Percentiles rank a stretch among this genome's conserved stretches.
These are phyloP conservation scores for Centropus bengalensis DNA, from an alignment of 2,113 vertebrate genomes.

Conservation along the genomic window DNA sequence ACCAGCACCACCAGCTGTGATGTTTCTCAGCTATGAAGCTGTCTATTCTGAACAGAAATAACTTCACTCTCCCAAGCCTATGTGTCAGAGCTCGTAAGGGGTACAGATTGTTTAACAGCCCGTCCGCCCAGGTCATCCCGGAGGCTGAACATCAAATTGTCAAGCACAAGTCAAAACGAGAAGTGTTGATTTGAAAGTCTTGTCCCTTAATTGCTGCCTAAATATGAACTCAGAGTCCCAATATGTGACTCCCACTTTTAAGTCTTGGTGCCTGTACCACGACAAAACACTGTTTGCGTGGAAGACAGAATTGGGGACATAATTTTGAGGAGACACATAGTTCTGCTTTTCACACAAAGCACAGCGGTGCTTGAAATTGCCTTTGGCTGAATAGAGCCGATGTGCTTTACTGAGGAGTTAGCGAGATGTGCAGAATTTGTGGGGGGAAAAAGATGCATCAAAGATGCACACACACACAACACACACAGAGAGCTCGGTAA, in stretches of 20 bases:
- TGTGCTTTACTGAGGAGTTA: neutral
- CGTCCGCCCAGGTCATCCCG: neutral
- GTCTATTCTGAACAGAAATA: neutral
- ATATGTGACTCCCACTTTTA: neutral
- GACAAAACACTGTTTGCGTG: neutral
- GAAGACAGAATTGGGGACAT: neutral
- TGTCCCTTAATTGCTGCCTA: constrained; percentile 5
- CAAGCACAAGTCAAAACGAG: constrained; percentile 19
- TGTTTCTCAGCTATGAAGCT: constrained; percentile 16
- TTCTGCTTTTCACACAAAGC: constrained; percentile 3
- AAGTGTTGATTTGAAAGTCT: constrained; percentile 2
- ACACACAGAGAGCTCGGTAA: neutral
- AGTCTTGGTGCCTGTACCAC: neutral
- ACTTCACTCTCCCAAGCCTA: neutral
- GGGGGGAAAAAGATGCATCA: neutral
- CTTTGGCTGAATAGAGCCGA: neutral
- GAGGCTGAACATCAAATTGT: constrained; percentile 10
- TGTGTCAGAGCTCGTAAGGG: neutral
- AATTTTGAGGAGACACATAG: neutral
- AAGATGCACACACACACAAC: neutral
- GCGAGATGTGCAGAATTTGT: neutral
- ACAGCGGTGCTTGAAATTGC: neutral
- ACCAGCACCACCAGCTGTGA: constrained; percentile 37
- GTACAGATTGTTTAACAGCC: neutral
- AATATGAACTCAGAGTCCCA: neutral